phyloP scores from a whole-genome alignment of 2,888 invertebrate genomes.

The Melitaea athalia region DNA sequence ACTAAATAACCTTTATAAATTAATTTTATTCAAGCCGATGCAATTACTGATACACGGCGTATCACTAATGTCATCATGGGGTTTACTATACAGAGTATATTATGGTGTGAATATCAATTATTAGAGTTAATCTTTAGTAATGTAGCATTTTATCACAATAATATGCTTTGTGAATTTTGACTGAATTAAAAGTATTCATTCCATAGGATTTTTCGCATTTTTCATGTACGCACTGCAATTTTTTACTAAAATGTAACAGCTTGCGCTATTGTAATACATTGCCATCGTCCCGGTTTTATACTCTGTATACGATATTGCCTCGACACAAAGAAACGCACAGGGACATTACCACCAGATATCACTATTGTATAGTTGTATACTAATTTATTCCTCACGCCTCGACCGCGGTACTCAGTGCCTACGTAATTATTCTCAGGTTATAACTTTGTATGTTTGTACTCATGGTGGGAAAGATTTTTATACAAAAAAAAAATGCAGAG shows the following conservation, averaged over 20 bases:
- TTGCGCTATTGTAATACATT: conserved; percentile 22
- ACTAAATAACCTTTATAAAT: too few relatives aligned
- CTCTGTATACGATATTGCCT: conserved; percentile 40
- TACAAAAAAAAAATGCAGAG: conserved; percentile 16
- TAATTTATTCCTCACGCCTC: conserved; percentile 1
- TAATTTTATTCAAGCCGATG: conserved; percentile 24
- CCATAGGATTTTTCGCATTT: conserved; percentile 44
- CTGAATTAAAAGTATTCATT: conserved; percentile 54
- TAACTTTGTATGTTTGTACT: conserved; percentile 19
- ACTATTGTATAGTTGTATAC: neutral
- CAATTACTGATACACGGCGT: conserved; percentile 28
- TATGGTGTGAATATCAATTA: conserved; percentile 40
- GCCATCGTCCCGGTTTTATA: conserved; percentile 33
- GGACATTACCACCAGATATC: conserved; percentile 14
- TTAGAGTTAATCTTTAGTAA: conserved; percentile 35
- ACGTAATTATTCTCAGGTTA: neutral
- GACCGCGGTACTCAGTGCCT: neutral
- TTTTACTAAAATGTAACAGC: conserved; percentile 17
- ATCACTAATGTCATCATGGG: conserved; percentile 39
- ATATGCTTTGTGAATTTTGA: conserved; percentile 46
- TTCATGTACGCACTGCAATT: conserved; percentile 25
- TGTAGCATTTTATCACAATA: conserved; percentile 41
- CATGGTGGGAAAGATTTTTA: conserved; percentile 15
- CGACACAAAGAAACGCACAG: conserved; percentile 38
- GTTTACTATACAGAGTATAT: conserved; percentile 51